Evolutionary conservation across 2,797 vertebrate species (phyloP), one percentile per base, ranked within the genome.

Genomic region (Platalea minor): DNA sequence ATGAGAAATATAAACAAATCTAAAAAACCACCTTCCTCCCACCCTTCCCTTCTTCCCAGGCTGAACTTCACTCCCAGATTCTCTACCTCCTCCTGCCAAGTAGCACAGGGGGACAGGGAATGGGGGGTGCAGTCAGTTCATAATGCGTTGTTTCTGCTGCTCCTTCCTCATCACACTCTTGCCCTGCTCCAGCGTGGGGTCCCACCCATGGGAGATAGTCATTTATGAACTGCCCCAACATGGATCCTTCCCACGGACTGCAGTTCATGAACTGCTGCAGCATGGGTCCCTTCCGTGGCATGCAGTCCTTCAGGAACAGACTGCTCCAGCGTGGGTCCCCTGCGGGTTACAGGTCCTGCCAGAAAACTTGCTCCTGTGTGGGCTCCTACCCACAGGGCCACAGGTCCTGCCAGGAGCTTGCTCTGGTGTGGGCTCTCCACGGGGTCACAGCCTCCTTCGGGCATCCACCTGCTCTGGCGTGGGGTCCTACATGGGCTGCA

Each of bases 101-200:
- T 17, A 48, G 17, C 2, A 3, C 57, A 67, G 37, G 6, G 19
- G 6, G 7, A 13, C 3, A 1, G 16, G 15, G 8, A 65, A 9
- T 13, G 39, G 17, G 6, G 1, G 5, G 5, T 85, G 19, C 0
- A 1, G 11, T 59, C 61, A 54, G 29, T 63, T 50, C 48, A 75
- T 81, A 20, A 20, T 0, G 2, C 0, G 0, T 33, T 78, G n/a
- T 35, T n/a, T 45, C 23, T 75, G 46, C 33, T 0, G 0, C 19
- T 41, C 37, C 17, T 61, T 57, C 9, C 41, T 65, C 12, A 28
- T 87, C 81, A 37, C 24, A 7, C 4, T 31, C 13, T 50, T 69
- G 11, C 4, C 19, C 31, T 19, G 2, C 33, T 64, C 9, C n/a
- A 54, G 8, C 3, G 0, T 18, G 23, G 19, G 18, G 20, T 69